Evolutionary conservation across 2,888 invertebrate genomes (phyloP).

Genomic region (Netelia fuscicornis): DNA sequence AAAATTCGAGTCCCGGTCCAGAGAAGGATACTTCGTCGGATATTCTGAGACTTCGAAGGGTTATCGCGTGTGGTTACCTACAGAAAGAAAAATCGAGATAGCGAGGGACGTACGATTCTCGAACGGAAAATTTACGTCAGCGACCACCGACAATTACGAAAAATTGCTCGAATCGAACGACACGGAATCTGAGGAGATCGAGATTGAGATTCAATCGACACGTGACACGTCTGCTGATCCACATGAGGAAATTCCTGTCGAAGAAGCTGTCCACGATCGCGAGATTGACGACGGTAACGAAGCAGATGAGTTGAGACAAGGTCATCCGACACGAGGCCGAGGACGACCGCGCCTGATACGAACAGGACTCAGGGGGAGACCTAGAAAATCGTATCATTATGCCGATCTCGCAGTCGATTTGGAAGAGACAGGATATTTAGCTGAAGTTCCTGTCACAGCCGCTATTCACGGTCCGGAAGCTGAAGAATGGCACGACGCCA

Average conservation of each 20-base stretch:
- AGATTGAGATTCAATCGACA: not conserved
- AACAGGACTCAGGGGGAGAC: not conserved
- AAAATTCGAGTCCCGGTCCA: too few relatives aligned
- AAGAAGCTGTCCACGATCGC: not conserved
- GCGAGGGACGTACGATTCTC: not conserved
- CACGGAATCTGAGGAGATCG: not conserved
- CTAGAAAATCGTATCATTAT: not conserved
- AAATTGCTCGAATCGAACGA: not conserved
- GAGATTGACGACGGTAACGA: not conserved
- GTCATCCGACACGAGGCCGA: not conserved
- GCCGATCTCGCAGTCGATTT: conserved; percentile 1
- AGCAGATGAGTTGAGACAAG: not conserved
- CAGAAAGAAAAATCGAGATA: too few relatives aligned
- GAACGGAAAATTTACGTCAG: not conserved
- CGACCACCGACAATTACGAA: not conserved
- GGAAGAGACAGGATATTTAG: conserved; percentile 15
- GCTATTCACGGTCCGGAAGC: conserved; percentile 24
- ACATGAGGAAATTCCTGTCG: not conserved
- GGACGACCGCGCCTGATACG: not conserved
- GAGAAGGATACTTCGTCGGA: too few relatives aligned
- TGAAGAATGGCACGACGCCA: conserved; percentile 48
- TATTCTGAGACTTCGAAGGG: too few relatives aligned
- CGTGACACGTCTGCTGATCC: not conserved
- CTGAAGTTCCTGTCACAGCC: conserved; percentile 28
- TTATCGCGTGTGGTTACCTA: too few relatives aligned